phyloP scores from a whole-genome alignment of 2,797 vertebrate genomes.

The Gadopsis bispinosus region DNA sequence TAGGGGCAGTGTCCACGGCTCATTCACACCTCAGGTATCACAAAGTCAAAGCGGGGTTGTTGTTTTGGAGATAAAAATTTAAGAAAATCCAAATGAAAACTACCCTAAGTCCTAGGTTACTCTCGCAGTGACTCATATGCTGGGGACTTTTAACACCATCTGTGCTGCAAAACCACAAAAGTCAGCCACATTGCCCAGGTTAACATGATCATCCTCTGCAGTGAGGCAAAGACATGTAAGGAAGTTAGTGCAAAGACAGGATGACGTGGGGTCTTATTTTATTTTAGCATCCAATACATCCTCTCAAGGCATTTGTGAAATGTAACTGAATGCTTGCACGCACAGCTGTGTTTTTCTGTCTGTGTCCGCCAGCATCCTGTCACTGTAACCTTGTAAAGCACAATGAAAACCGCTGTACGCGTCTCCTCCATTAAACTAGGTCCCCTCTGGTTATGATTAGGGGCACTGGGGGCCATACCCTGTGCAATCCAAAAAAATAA shows the following conservation, averaged over 20 bases:
- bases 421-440: slow-evolving; percentile 49
- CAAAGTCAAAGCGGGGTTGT: slow-evolving; percentile 7
- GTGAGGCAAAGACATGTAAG: slow-evolving; percentile 21
- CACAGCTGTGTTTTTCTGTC: slow-evolving; percentile 8
- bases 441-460: slow-evolving; percentile 54
- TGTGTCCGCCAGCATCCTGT: slow-evolving; percentile 37
- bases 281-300: slow-evolving; percentile 23
- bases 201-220: slow-evolving; percentile 10
- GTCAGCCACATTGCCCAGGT: not conserved
- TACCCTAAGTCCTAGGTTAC: not conserved
- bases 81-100: not conserved
- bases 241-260: slow-evolving; percentile 18
- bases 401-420: slow-evolving; percentile 58
- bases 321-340: not conserved
- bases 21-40: slow-evolving; percentile 29
- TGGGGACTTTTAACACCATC: slow-evolving; percentile 43
- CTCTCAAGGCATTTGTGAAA: slow-evolving; percentile 6
- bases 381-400: slow-evolving; percentile 59
- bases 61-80: not conserved
- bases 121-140: slow-evolving; percentile 29
- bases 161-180: slow-evolving; percentile 40
- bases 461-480: slow-evolving; percentile 18
- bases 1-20: not conserved
- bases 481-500: slow-evolving; percentile 18
- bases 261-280: slow-evolving; percentile 9